Percentiles rank a stretch among this genome's conserved stretches.
phyloP scores from a whole-genome alignment of 1,140 invertebrate species.

The Eriocheir sinensis region DNA sequence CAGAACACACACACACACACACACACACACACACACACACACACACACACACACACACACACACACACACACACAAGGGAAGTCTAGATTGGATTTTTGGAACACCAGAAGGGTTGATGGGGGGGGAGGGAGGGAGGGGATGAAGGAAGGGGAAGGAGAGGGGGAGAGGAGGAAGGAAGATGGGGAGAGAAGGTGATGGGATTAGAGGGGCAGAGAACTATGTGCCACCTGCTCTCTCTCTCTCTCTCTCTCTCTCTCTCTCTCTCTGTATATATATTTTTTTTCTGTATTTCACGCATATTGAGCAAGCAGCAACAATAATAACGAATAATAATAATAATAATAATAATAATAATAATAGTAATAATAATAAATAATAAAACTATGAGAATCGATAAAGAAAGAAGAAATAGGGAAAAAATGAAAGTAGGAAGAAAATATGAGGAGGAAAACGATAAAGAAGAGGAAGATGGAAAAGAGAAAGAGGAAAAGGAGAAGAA shows the following conservation, averaged over 20 bases:
- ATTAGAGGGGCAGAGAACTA: constrained; percentile 31
- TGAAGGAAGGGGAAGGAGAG: neutral
- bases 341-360: neutral
- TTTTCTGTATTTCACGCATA: too few species aligned
- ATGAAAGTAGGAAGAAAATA: neutral
- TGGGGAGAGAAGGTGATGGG: neutral
- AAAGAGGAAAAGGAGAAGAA: neutral
- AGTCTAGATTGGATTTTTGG: neutral
- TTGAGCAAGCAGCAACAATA: neutral
- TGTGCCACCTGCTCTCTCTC: constrained; percentile 36
- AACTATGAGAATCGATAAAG: neutral
- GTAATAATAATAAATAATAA: neutral
- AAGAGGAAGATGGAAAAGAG: neutral
- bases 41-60: constrained; percentile 36
- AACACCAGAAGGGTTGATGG: constrained; percentile 24
- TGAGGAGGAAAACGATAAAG: neutral
- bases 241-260: constrained; percentile 39
- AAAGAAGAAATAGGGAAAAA: too few species aligned
- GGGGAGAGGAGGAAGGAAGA: neutral
- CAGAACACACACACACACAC: neutral
- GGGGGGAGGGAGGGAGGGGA: neutral
- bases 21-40: neutral
- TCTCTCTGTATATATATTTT: neutral
- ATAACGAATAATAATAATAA: neutral
- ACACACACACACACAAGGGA: constrained; percentile 21